phyloP scores from a whole-genome alignment of 2,797 vertebrate species.

The Emys orbicularis region DNA sequence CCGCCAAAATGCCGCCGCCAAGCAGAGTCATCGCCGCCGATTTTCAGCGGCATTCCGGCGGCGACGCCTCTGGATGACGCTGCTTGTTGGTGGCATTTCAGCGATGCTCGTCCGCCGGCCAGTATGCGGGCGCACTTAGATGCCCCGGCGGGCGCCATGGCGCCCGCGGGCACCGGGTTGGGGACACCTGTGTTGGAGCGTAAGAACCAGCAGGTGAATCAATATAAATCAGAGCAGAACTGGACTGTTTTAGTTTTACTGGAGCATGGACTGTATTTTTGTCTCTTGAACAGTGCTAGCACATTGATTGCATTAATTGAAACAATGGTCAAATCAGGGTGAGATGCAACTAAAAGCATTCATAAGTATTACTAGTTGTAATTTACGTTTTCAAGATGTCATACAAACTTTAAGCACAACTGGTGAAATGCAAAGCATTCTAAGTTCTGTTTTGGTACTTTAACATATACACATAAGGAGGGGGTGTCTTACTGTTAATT shows the following conservation, averaged over 20 bases:
- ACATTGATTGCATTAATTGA: background rate
- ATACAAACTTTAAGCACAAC: background rate
- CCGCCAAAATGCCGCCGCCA: no score
- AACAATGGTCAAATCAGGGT: background rate
- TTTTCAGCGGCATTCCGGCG: no score
- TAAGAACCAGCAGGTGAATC: background rate
- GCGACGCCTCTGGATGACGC: no score
- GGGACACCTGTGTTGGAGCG: no score
- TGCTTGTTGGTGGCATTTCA: no score
- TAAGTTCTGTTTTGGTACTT: background rate
- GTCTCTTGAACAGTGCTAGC: background rate
- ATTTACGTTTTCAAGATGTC: background rate
- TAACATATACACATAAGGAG: background rate
- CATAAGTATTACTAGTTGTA: rapidly evolving
- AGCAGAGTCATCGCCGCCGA: no score
- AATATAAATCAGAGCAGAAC: background rate
- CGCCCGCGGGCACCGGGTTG: no score
- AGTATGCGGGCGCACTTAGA: no score
- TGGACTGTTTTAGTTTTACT: background rate
- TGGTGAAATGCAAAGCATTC: background rate
- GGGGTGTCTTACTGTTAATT: no score
- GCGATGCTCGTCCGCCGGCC: no score
- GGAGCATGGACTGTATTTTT: background rate
- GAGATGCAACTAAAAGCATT: background rate
- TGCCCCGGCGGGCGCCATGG: no score